These are phyloP conservation scores for Pangasius larnaudii DNA, from an alignment of 2,797 vertebrate genomes.

Conservation along the genomic window DNA sequence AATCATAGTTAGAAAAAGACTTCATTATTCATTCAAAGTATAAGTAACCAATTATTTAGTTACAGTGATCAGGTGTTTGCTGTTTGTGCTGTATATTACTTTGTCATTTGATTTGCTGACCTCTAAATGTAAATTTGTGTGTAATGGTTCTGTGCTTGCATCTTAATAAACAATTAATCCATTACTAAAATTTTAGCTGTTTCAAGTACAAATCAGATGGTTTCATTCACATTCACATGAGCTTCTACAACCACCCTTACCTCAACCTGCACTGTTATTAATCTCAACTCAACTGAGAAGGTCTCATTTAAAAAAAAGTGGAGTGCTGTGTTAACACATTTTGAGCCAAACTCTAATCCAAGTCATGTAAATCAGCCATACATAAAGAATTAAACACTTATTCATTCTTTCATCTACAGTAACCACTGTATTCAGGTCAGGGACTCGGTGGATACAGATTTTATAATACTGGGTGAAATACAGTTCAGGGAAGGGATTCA, in stretches of 20 bases:
- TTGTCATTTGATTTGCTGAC: background rate
- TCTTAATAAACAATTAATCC: background rate
- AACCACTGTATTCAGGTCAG: background rate
- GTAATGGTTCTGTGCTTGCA: background rate
- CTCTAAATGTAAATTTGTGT: background rate
- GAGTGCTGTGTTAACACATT: background rate
- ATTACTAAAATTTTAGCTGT: background rate
- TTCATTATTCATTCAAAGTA: conserved; percentile 39
- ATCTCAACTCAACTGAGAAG: background rate
- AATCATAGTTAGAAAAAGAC: conserved; percentile 42
- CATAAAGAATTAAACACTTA: background rate
- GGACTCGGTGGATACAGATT: background rate
- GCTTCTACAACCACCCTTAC: background rate
- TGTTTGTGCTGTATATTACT: background rate
- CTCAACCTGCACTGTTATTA: background rate
- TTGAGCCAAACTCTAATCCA: background rate
- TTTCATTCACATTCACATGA: background rate
- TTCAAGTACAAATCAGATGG: background rate
- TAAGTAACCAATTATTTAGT: conserved; percentile 16
- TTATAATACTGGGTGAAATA: background rate
- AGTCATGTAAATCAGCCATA: background rate
- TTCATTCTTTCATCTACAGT: background rate
- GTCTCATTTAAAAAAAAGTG: background rate
- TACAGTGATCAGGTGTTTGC: background rate
- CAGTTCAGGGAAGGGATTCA: background rate